phyloP scores from a whole-genome alignment of 2,888 invertebrate species.

The Herminia tarsipennalis region DNA sequence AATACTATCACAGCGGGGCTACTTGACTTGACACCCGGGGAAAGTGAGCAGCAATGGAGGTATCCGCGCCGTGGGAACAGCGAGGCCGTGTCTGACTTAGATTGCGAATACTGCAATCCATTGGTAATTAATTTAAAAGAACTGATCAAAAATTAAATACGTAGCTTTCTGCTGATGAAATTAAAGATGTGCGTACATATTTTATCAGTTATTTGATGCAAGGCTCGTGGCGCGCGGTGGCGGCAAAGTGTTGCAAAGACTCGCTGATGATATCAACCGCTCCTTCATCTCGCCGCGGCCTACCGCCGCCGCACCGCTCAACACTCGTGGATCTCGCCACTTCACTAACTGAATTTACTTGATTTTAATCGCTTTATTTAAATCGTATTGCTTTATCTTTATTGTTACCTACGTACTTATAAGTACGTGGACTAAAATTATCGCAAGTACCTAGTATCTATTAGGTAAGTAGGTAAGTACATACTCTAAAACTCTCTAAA shows the following conservation, averaged over 20 bases:
- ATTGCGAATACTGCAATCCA: conserved; percentile 19
- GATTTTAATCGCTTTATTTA: conserved; percentile 69
- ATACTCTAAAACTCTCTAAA: too few relatives aligned
- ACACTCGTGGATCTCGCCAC: conserved; percentile 56
- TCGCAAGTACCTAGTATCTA: conserved; percentile 26
- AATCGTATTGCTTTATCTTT: conserved; percentile 66
- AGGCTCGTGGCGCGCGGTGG: conserved; percentile 70
- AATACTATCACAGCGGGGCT: conserved; percentile 33
- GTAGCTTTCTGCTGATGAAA: conserved; percentile 65
- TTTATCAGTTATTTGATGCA: conserved; percentile 76
- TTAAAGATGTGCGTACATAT: conserved; percentile 65
- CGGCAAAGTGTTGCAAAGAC: conserved; percentile 71
- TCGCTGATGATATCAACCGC: conserved; percentile 63
- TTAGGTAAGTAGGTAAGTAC: too few relatives aligned
- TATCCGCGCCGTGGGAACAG: conserved; percentile 69
- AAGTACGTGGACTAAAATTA: conserved; percentile 37
- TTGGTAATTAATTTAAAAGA: conserved; percentile 34
- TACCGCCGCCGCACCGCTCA: conserved; percentile 49
- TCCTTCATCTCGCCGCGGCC: conserved; percentile 76
- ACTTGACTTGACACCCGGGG: conserved; percentile 26
- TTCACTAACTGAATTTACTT: conserved; percentile 58
- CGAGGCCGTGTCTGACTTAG: conserved; percentile 39
- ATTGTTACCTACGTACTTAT: conserved; percentile 49
- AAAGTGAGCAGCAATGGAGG: conserved; percentile 28
- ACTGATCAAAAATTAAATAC: conserved; percentile 43